phyloP scores from a whole-genome alignment of 2,888 invertebrate species.

The Apodemia mormo region DNA sequence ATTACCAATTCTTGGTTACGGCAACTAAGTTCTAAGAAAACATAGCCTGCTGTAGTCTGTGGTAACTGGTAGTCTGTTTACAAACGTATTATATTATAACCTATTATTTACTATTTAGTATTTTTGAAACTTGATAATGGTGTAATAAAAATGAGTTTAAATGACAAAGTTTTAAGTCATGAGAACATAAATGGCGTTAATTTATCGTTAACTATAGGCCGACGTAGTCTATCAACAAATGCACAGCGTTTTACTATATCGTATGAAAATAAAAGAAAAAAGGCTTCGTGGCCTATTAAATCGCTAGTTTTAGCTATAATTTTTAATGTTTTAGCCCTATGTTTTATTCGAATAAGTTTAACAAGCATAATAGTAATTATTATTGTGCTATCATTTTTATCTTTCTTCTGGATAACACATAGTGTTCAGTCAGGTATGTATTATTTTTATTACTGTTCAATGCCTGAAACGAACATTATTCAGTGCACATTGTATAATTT shows the following conservation, averaged over 20 bases:
- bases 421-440: constrained; percentile 69
- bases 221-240: constrained; percentile 51
- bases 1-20: too few relatives aligned
- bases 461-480: background rate
- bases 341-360: constrained; percentile 59
- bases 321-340: constrained; percentile 59
- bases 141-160: constrained; percentile 32
- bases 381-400: constrained; percentile 57
- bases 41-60: too few relatives aligned
- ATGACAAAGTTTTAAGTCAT: constrained; percentile 43
- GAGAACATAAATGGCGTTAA: constrained; percentile 70
- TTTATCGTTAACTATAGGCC: constrained; percentile 53
- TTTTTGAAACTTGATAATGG: too few relatives aligned
- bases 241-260: constrained; percentile 64
- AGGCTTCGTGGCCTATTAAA: constrained; percentile 52
- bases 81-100: too few relatives aligned
- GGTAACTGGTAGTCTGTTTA: too few relatives aligned
- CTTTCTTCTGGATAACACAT: constrained; percentile 71
- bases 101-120: too few relatives aligned
- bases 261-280: constrained; percentile 55
- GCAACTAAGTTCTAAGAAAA: too few relatives aligned
- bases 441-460: background rate
- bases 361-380: constrained; percentile 57
- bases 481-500: too few relatives aligned
- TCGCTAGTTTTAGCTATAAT: constrained; percentile 59